Evolutionary conservation across 2,888 invertebrate species (phyloP), one percentile per base, ranked within the genome.

Genomic region (Lissonota sp.): DNA sequence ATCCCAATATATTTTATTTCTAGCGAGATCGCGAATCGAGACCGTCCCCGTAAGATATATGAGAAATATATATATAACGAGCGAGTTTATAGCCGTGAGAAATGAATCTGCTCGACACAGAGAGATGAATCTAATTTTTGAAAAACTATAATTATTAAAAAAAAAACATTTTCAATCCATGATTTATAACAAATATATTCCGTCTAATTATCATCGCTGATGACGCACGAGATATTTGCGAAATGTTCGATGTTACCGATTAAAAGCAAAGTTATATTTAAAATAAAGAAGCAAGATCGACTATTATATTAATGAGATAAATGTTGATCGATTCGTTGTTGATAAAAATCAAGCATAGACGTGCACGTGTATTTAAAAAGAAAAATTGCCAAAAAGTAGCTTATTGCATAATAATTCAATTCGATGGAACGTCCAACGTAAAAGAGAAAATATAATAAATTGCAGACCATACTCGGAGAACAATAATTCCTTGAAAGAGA

Each of bases 191-290:
- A n/a, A n/a, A n/a, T n/a, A n/a, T n/a, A n/a, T n/a, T n/a, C n/a
- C n/a, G n/a, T n/a, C n/a, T 60, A 64, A 67, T 77, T 63, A n/a
- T 64, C 71, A 77, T 80, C 76, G 69, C 63, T 72, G 72, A 49
- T 69, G 63, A 76, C 49, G 76, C 76, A 63, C 80, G 72, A 62
- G 76, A 72, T 57, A 69, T 57, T 69, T 44, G 69, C 63, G 37
- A 58, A 72, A 76, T 80, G 76, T 80, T 80, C 80, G 72, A 80
- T 80, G 76, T 80, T 73, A 60, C 26, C 5, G 42, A 51, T 72
- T 69, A 46, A 63, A 69, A n/a, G 46, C 46, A 16, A 57, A 57
- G 40, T 10, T 14, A 55, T 42, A 58, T 58, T 14, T 26, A 46
- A 12, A 58, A 16, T 5, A 14, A 8, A n/a, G 49, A 37, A 40